These are phyloP conservation scores for Euura saliciscinereae DNA, from an alignment of 1,140 invertebrate species.

Conservation along the genomic window DNA sequence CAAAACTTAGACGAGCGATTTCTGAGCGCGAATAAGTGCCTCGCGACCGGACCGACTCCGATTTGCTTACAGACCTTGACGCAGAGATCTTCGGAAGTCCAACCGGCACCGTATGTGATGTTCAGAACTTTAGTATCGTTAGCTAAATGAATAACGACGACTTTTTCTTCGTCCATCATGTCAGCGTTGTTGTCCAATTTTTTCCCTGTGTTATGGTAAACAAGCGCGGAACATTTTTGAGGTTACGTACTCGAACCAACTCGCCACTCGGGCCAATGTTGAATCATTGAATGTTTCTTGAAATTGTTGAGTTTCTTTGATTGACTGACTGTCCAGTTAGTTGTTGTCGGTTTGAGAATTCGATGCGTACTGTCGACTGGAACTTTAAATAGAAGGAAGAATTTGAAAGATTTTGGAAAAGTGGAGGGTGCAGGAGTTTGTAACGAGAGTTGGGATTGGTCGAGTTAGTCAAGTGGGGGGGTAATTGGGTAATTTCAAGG, in stretches of 20 bases:
- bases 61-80: slow-evolving; percentile 71
- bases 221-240: background rate
- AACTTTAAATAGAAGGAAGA: no score
- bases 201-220: background rate
- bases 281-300: no score
- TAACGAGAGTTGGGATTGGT: no score
- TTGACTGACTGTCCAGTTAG: no score
- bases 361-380: no score
- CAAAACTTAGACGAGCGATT: slow-evolving; percentile 67
- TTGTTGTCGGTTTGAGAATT: no score
- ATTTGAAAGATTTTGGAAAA: no score
- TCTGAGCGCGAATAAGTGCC: slow-evolving; percentile 78
- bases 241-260: background rate
- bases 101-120: slow-evolving; percentile 41
- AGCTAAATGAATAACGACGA: slow-evolving; percentile 39
- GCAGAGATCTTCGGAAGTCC: slow-evolving; percentile 73
- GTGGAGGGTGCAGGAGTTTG: no score
- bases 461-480: no score
- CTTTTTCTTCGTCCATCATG: slow-evolving; percentile 44
- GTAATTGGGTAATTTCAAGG: no score
- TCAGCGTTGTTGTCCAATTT: background rate
- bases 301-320: no score
- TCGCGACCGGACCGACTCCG: slow-evolving; percentile 74
- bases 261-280: no score
- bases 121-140: slow-evolving; percentile 52